Base-by-base conservation (phyloP, 2,113 vertebrate species). In the Cisticola juncidis region DNA sequence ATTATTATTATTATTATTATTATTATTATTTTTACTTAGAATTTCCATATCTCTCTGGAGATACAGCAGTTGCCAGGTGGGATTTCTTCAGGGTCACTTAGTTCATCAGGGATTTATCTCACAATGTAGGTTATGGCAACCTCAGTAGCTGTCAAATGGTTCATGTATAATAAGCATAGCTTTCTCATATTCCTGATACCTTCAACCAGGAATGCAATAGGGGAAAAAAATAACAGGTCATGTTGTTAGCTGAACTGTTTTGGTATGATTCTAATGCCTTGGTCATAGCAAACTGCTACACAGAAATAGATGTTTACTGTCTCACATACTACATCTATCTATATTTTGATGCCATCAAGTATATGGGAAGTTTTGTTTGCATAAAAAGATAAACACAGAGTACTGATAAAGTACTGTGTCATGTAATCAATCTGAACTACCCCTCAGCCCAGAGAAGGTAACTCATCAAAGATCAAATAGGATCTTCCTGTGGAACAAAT, bases 31-130 rank as follows among this genome's bases (percentile, higher is more conserved):
- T 33, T 94, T 95, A 97, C 92, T 66, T 70, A 98, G 88, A 66
- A 66, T 90, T 93, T 79, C 94, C 79, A 97, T 38, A 16, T 92
- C 71, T 56, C 83, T 53, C 53, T 82, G 2, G 83, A 91, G 29
- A 96, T 80, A 71, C 64, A 95, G 88, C 94, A 97, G 53, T 85
- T 95, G 51, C 90, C 57, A 40, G 87, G 48, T 7, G 91, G 81
- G 54, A 97, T 94, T 95, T 97, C 95, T 92, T 97, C 74, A 68
- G 95, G 88, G 73, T 95, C 22, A 9, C 72, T 64, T 50, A 76
- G 76, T 66, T 95, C n/a, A 4, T 68, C 40, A 44, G 93, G 92
- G 36, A 97, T 35, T 88, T 90, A 90, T 58, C 65, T 88, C n/a
- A 97, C 62, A 81, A 90, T 71, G 50, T 65, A 65, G 44, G 70